phyloP scores from a whole-genome alignment of 2,113 vertebrate species.

The Hyperopisus bebe region DNA sequence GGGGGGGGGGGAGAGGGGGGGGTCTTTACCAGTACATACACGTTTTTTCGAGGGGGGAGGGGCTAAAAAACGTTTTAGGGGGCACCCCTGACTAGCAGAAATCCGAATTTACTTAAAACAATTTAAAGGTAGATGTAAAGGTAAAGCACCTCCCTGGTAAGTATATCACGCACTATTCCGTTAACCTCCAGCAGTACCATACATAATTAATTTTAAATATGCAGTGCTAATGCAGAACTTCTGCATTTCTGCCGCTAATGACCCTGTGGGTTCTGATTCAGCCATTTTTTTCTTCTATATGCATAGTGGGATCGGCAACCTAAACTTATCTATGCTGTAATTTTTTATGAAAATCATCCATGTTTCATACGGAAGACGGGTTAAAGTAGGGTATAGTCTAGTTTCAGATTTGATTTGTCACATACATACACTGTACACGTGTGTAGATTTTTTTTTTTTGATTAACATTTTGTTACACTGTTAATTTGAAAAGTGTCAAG shows the following conservation, averaged over 20 bases:
- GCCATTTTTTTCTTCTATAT: neutral
- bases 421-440: neutral
- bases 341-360: neutral
- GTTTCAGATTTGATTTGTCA: neutral
- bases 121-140: neutral
- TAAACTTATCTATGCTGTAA: neutral
- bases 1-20: no score
- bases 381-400: neutral
- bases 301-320: neutral
- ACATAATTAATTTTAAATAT: neutral
- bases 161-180: neutral
- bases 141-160: neutral
- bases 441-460: neutral
- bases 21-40: no score
- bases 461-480: neutral
- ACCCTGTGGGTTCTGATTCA: neutral
- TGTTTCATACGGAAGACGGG: neutral
- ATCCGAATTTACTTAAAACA: neutral
- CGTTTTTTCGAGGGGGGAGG: no score
- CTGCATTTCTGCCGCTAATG: neutral
- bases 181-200: neutral
- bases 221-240: neutral
- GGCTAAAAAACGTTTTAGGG: no score
- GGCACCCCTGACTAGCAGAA: neutral
- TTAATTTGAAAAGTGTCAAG: neutral